Evolutionary conservation across 2,113 vertebrate genomes (phyloP), one percentile per base, ranked within the genome.

Genomic region (Todiramphus chloris): DNA sequence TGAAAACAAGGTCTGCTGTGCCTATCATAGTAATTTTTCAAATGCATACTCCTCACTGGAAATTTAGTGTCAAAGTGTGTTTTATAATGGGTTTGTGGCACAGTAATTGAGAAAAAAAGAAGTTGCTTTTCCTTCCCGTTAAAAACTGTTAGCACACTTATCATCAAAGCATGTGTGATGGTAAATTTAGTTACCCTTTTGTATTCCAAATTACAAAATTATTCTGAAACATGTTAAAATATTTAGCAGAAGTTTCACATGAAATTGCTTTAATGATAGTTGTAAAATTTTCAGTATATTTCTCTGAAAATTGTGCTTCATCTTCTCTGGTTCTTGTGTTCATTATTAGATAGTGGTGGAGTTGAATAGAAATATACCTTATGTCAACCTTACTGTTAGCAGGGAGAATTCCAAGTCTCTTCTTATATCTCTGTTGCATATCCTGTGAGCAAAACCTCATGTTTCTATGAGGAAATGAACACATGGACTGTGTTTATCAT

Each of bases 391-490:
- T 28, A 62, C 13, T 63, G 7, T 67, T 81, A 64, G 27, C 5
- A 55, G 6, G 14, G 78, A 90, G 24, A 8, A 17, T 60, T 60
- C 8, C 7, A 37, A 59, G 14, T 16, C 24, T n/a, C 12, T 17
- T 24, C 25, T n/a, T 31, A 1, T 23, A 24, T 48, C 16, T 51
- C 28, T 58, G 5, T 53, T 83, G 6, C 19, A 8, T 4, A 2
- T 20, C 6, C 8, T n/a, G 16, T 63, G 46, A 77, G 75, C 33
- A 30, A 78, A 60, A 86, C 2, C 2, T 33, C 0, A 0, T 18
- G 0, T 69, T 62, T 78, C 12, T 74, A 50, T 15, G 24, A 59
- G 19, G 11, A 75, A 63, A 13, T 3, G 69, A 90, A 70, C 24
- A 31, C 4, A 23, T 4, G 18, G 30, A 5, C 76, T 35, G 8